phyloP scores from a whole-genome alignment of 2,113 vertebrate genomes.

The Callopanchax toddi region DNA sequence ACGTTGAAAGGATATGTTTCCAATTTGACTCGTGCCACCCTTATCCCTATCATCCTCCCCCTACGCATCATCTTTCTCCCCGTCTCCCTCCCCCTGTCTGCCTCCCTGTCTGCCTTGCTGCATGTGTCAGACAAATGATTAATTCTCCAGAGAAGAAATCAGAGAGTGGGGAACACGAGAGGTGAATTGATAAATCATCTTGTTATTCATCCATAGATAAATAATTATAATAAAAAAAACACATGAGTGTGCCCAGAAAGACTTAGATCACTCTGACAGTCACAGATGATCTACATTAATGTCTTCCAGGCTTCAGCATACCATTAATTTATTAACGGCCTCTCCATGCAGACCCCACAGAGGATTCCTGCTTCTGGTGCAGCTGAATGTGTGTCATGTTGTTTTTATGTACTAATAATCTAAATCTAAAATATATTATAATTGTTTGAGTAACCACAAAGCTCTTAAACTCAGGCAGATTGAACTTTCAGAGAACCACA shows the following conservation, averaged over 20 bases:
- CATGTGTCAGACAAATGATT: conserved; percentile 86
- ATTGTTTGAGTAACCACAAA: no score
- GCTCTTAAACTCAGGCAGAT: no score
- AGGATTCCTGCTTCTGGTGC: conserved; percentile 34
- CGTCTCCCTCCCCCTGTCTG: conserved; percentile 56
- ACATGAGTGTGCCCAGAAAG: conserved; percentile 64
- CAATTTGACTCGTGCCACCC: conserved; percentile 80
- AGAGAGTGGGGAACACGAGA: conserved; percentile 50
- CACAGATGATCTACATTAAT: conserved; percentile 75
- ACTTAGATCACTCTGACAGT: conserved; percentile 59
- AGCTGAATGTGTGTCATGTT: neutral
- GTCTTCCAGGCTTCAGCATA: conserved; percentile 55
- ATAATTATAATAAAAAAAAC: conserved; percentile 72
- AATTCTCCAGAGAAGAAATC: conserved; percentile 66
- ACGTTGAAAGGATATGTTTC: conserved; percentile 80
- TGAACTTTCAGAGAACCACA: no score
- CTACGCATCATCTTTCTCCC: conserved; percentile 40
- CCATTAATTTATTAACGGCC: conserved; percentile 64
- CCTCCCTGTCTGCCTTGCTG: conserved; percentile 61
- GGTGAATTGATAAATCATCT: conserved; percentile 81
- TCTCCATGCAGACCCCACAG: conserved; percentile 46
- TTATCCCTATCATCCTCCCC: conserved; percentile 40
- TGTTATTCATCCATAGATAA: conserved; percentile 78
- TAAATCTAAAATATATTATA: neutral
- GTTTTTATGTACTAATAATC: neutral